Base-by-base conservation (phyloP, 1,140 invertebrate genomes). In the Cherax quadricarinatus region DNA sequence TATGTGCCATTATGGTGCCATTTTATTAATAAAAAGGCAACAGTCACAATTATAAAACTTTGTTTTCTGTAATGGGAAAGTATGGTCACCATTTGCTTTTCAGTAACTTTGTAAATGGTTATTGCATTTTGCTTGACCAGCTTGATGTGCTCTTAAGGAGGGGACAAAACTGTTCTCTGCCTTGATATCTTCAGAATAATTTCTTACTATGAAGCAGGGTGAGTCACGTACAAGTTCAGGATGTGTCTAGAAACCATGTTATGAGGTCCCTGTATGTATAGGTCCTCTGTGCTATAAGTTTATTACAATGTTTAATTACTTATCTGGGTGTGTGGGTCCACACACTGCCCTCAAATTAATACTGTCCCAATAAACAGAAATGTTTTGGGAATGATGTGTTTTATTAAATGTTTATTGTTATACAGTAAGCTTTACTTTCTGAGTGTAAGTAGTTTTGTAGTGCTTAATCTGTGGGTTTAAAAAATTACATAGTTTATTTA, bases 1-100 rank as follows among this genome's bases (percentile, higher is more conserved):
- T 75, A 30, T 75, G 70, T 75, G 70, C 70, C 70, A 75, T 75
- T 24, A 6, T 75, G 70, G n/a, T 75, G 70, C 70, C n/a, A 75
- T 24, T 75, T 75, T 21, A n/a, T 21, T 30, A 75, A 75, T 75
- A n/a, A 75, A 30, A 21, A 75, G 30, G 70, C n/a, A 70, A 0
- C 21, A 30, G 70, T 75, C 70, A 75, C 70, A 75, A 75, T 30
- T 30, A 10, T 21, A 70, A 70, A 70, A 70, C 21, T 66, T 66
- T 18, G 12, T 60, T 60, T 60, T 9, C 57, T 60, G 57, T 60
- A 21, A 21, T 16, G 21, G 62, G 62, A 66, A 75, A 30, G 7
- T 30, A 18, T 70, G n/a, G 24, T 75, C 24, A 18, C 21, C 66
- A 75, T 75, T 75, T 75, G 12, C 24, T 24, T 21, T 75, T 16